These are phyloP conservation scores for chimpanzee (Pan troglodytes) DNA, from an alignment of 2,113 vertebrate genomes.

Conservation along the genomic window NHGRI_mPanTro3-v2.1_pri NC_086015.1:139405001-139405500, in stretches of 20 bases:
- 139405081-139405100: not conserved
- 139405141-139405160: not conserved
- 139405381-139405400: not conserved
- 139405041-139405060: not conserved
- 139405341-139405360: not conserved
- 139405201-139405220: not conserved
- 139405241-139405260: not conserved
- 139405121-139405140: not conserved
- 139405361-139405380: not conserved
- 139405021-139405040: slow-evolving; percentile 3
- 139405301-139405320: not conserved
- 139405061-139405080: not conserved
- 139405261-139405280: not conserved
- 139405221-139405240: not conserved
- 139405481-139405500: too few species aligned
- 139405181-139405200: not conserved
- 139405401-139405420: not conserved
- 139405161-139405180: not conserved
- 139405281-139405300: not conserved
- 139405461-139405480: too few species aligned
- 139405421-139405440: not conserved
- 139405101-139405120: not conserved
- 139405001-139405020: not conserved
- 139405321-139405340: not conserved
- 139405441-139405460: too few species aligned